Base-by-base conservation (phyloP, 2,888 invertebrate genomes). In the Macrophya alboannulata region DNA sequence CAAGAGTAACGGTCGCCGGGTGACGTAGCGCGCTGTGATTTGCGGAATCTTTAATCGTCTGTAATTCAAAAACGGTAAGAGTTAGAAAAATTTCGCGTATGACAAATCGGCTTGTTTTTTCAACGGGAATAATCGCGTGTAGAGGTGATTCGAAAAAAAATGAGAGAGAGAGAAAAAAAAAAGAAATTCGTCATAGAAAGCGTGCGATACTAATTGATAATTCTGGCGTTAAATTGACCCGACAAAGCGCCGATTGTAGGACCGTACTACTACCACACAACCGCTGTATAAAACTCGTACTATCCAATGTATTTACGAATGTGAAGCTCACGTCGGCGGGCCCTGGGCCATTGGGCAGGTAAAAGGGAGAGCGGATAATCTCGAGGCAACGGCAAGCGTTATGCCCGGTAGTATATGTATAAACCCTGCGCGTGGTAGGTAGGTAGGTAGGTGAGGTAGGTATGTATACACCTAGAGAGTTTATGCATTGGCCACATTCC, bases 401-500 rank as follows among this genome's bases (percentile, higher is more conserved):
- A 43, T 81, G 81, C 62, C 81, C 81, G 81, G 81, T 81, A 81
- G 81, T 81, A 62, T 81, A 62, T 40, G 40, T 48, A 77, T 31
- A 55, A n/a, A 74, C 72, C 31, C 31, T 31, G 25, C 25, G 40
- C 51, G n/a, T 45, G 59, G 62, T 15, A 43, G 17, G 43, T 48
- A 77, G n/a, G 37, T 45, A 45, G 21, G 21, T 45, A 21, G n/a
- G 72, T 31, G 40, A 21, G 74, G 68, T 68, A 68, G 68, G 68
- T 68, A 68, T 25, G 68, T 77, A 77, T 81, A 81, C 48, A 62
- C 40, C 59, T 62, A 81, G 21, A 81, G 31, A 81, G 92, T 92
- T 91, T 91, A 92, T 92, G 92, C 92, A 92, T 92, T 91, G 91
- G 91, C 92, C 92, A 92, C 92, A 93, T 92, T 93, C 92, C 92